Percentiles rank a stretch among this genome's conserved stretches.
Evolutionary conservation across 1,140 invertebrate genomes (phyloP).

Genomic region (Mya arenaria): DNA sequence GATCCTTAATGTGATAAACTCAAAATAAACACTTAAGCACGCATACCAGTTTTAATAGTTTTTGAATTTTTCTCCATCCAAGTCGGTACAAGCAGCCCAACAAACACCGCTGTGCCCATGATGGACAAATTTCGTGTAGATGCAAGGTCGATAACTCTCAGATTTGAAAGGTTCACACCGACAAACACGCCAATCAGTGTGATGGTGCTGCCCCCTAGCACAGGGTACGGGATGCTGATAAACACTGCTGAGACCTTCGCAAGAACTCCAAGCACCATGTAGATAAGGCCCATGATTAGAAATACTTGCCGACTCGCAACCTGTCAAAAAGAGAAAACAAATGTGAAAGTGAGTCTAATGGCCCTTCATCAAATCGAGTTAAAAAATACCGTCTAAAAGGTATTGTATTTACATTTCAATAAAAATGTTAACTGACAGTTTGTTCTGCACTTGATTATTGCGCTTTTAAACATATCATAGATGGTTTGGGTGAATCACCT

Average conservation of each 20-base stretch:
- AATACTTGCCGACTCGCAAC: slow-evolving; percentile 92
- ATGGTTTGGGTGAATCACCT: slow-evolving; percentile 41
- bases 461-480: not conserved
- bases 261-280: slow-evolving; percentile 90
- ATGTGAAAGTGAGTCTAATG: not conserved
- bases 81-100: slow-evolving; percentile 89
- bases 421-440: not conserved
- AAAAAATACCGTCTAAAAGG: not conserved
- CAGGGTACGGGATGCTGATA: slow-evolving; percentile 93
- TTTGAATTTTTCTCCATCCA: slow-evolving; percentile 85
- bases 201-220: slow-evolving; percentile 93
- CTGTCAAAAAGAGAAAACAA: slow-evolving; percentile 78
- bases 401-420: not conserved
- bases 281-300: slow-evolving; percentile 89
- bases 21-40: no score
- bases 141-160: slow-evolving; percentile 86
- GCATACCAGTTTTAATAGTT: slow-evolving; percentile 86
- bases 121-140: slow-evolving; percentile 92
- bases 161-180: slow-evolving; percentile 85
- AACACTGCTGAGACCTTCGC: slow-evolving; percentile 89
- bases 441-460: not conserved
- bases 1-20: no score
- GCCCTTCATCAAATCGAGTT: not conserved
- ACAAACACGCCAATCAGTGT: slow-evolving; percentile 88
- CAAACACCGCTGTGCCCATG: slow-evolving; percentile 93